Percentiles rank a stretch among this genome's conserved stretches.
These are phyloP conservation scores for Beroe ovata DNA, from an alignment of 37 sponge, comb jelly and placozoan species.

Conservation along the genomic window DNA sequence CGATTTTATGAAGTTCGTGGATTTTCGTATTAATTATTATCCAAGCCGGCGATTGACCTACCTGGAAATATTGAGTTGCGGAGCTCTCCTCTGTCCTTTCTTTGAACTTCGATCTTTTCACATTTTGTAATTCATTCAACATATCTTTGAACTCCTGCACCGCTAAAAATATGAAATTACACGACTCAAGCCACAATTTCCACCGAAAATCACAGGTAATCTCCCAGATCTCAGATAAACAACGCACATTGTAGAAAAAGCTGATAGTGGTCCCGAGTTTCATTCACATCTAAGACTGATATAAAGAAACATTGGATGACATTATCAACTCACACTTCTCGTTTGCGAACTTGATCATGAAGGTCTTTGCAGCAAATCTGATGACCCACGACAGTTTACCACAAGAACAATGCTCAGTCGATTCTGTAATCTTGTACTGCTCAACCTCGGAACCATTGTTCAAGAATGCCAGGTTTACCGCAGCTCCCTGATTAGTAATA, in stretches of 20 bases:
- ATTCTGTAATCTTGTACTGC: not conserved
- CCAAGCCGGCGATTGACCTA: no score
- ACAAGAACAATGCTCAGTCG: slow-evolving; percentile 42
- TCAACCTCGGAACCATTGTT: slow-evolving; percentile 28
- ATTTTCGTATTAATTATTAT: no score
- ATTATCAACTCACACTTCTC: slow-evolving; percentile 46
- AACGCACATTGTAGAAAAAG: no score
- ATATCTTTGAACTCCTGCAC: slow-evolving; percentile 28
- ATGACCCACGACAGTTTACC: slow-evolving; percentile 61
- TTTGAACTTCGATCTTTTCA: slow-evolving; percentile 72
- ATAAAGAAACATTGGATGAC: not conserved
- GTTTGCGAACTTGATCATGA: slow-evolving; percentile 57
- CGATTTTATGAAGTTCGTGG: no score
- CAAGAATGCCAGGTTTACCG: slow-evolving; percentile 12
- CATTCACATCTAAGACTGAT: no score
- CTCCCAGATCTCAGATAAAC: no score
- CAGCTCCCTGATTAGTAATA: not conserved
- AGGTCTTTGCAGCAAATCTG: not conserved
- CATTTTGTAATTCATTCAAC: not conserved
- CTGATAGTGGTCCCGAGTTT: no score
- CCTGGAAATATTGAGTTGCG: slow-evolving; percentile 91
- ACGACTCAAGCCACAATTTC: no score
- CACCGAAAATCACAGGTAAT: no score
- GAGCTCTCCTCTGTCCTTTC: slow-evolving; percentile 88
- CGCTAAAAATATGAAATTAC: not conserved